phyloP scores from a whole-genome alignment of 2,797 vertebrate species.

The Hydrocynus forskahlii region DNA sequence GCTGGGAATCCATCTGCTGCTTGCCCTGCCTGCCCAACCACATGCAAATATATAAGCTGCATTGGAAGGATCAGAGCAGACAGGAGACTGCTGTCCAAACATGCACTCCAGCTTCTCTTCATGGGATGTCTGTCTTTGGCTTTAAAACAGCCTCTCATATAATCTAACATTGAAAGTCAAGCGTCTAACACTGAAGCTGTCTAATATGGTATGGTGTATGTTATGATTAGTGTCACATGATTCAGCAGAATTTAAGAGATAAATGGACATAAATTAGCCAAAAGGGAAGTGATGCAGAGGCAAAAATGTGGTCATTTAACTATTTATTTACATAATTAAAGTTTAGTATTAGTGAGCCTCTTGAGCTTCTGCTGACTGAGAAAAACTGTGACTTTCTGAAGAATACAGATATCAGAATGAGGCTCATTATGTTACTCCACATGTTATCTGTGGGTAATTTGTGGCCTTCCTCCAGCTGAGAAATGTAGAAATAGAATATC shows the following conservation, averaged over 20 bases:
- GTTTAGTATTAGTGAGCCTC: neutral
- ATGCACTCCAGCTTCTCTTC: conserved; percentile 4
- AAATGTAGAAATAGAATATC: neutral
- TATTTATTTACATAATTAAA: neutral
- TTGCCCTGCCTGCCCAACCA: neutral
- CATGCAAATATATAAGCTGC: neutral
- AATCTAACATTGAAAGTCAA: neutral
- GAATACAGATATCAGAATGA: too few relatives aligned
- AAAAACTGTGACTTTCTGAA: too few relatives aligned
- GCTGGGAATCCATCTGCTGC: neutral
- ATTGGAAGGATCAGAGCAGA: neutral
- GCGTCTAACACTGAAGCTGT: neutral
- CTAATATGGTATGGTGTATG: neutral
- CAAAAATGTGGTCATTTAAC: neutral
- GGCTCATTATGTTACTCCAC: too few relatives aligned
- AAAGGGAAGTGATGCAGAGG: neutral
- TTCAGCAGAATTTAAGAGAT: conserved; percentile 3
- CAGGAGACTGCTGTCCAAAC: neutral
- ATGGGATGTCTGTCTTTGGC: neutral
- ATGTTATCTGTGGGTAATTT: too few relatives aligned
- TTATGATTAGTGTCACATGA: neutral
- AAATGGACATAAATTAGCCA: neutral
- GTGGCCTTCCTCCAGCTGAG: neutral
- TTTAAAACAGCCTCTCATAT: conserved; percentile 17
- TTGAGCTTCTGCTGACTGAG: neutral